Percentiles rank a stretch among this genome's conserved stretches.
Evolutionary conservation across 1,140 invertebrate species (phyloP).

Genomic region (Drosophila parvula): DNA sequence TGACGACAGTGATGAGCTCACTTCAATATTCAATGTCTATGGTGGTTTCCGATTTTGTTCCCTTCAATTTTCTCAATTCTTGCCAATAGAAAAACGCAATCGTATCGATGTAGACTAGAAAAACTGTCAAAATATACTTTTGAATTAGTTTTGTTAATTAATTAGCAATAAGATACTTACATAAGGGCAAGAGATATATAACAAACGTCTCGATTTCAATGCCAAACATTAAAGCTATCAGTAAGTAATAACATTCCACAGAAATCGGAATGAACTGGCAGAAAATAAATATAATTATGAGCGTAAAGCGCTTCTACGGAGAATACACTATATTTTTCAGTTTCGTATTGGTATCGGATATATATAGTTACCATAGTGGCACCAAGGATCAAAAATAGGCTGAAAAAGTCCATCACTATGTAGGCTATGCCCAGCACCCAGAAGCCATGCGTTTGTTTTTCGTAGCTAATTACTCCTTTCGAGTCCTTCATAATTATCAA

Average conservation of each 20-base stretch:
- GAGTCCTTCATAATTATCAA: rapidly evolving
- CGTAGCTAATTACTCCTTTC: rapidly evolving
- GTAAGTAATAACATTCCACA: constrained; percentile 15
- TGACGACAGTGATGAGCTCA: not conserved
- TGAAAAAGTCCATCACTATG: not conserved
- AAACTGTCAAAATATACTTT: not conserved
- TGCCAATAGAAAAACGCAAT: not conserved
- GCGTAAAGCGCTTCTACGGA: not conserved
- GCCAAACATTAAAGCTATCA: constrained; percentile 14
- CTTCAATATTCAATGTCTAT: constrained; percentile 6
- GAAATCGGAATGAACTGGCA: constrained; percentile 1
- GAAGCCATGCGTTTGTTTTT: not conserved
- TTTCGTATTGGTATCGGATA: not conserved
- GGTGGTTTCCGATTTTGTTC: rapidly evolving
- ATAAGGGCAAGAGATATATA: constrained; percentile 13
- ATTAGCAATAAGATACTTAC: constrained; percentile 13
- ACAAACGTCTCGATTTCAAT: constrained; percentile 6
- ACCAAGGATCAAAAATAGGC: not conserved
- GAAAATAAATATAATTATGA: constrained; percentile 17
- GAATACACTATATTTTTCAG: too few species aligned
- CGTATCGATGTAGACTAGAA: constrained; percentile 33
- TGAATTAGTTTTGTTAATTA: too few species aligned
- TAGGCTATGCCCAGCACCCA: constrained; percentile 21
- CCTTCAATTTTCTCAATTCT: not conserved
- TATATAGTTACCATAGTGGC: constrained; percentile 2